These are phyloP conservation scores for Nipponacmea schrenckii DNA, from an alignment of 2,888 invertebrate genomes.

Conservation along the genomic window DNA sequence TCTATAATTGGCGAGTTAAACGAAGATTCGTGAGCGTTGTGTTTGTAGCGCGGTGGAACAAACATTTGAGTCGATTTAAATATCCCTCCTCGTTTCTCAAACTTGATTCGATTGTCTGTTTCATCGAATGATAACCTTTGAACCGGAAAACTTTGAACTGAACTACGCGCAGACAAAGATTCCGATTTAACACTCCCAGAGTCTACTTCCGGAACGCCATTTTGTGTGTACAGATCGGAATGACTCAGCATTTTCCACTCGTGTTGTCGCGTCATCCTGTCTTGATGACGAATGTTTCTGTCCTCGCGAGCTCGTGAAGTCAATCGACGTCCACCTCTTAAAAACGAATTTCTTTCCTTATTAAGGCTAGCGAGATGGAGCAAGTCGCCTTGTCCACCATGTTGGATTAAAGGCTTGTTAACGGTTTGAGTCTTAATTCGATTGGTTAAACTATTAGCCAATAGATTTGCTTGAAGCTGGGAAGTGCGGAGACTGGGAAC, in stretches of 20 bases:
- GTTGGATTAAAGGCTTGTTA: too few species aligned
- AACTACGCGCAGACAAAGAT: neutral
- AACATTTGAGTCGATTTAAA: neutral
- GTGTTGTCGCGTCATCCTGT: neutral
- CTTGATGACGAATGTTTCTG: neutral
- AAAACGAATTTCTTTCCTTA: neutral
- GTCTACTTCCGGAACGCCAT: neutral
- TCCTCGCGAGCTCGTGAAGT: neutral
- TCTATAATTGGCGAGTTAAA: neutral
- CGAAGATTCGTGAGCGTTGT: neutral
- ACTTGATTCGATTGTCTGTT: neutral
- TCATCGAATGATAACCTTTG: neutral
- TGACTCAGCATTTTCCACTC: neutral
- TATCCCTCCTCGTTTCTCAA: neutral
- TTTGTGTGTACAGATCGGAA: neutral
- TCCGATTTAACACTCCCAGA: neutral
- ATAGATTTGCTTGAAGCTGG: too few species aligned
- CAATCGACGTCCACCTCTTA: neutral
- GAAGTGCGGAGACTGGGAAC: too few species aligned
- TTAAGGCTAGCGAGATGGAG: neutral
- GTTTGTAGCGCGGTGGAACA: neutral
- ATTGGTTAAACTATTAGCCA: too few species aligned
- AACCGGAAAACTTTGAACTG: neutral
- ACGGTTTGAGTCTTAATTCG: too few species aligned
- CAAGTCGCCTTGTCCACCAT: neutral